A percentile compares a stretch with the other conserved stretches of the same genome.
phyloP scores from a whole-genome alignment of 2,888 invertebrate species.

The Drosophila parthenogenetica region DNA sequence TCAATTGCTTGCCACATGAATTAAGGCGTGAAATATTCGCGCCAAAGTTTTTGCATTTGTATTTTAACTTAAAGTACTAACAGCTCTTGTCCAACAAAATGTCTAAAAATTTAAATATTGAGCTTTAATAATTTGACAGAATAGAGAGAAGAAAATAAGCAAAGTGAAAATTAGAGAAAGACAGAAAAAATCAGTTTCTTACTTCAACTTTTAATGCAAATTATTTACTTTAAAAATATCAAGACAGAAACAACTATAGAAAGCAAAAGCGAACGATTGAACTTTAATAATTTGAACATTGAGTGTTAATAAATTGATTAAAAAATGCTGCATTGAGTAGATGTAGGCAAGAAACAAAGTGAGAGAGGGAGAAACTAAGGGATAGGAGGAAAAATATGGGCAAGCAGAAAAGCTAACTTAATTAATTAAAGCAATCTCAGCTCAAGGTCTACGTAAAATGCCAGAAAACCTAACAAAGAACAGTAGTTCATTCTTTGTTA shows the following conservation, averaged over 20 bases:
- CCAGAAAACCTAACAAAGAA: not conserved
- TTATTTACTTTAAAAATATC: too few species aligned
- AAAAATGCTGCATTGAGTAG: too few species aligned
- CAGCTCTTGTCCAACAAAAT: not conserved
- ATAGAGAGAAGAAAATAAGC: not conserved
- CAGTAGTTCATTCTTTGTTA: not conserved
- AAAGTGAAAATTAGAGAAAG: not conserved
- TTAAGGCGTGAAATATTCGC: conserved; percentile 76
- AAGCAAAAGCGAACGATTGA: too few species aligned
- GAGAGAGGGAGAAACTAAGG: too few species aligned
- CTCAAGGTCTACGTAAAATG: conserved; percentile 8
- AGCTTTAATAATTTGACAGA: conserved; percentile 32
- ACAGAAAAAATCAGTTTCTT: too few species aligned
- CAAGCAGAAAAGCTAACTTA: not conserved
- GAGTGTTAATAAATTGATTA: too few species aligned
- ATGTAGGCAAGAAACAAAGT: too few species aligned
- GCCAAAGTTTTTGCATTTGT: conserved; percentile 41
- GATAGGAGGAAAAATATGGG: too few species aligned
- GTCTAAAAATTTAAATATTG: conserved; percentile 1
- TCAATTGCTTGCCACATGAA: conserved; percentile 59
- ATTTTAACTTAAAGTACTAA: conserved; percentile 22
- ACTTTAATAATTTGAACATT: too few species aligned
- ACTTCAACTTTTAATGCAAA: too few species aligned
- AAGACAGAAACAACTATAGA: too few species aligned
- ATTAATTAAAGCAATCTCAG: conserved; percentile 44